A percentile compares a stretch with the other conserved stretches of the same genome.
phyloP scores from a whole-genome alignment of 2,888 invertebrate genomes.

The Cremastobaeus sp. region DNA sequence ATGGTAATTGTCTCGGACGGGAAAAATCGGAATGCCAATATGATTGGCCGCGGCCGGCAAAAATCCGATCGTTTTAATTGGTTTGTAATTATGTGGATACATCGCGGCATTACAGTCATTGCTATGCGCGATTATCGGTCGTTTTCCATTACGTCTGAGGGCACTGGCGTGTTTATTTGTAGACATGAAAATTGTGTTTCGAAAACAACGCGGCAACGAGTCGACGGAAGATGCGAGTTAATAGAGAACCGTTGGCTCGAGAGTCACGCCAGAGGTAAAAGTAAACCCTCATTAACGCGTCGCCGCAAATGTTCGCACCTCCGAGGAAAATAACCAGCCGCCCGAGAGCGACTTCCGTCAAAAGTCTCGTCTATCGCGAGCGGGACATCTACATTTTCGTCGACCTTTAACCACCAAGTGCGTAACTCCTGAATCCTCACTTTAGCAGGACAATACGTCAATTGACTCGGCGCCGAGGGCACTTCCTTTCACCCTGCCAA shows the following conservation, averaged over 20 bases:
- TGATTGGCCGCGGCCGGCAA: too few relatives aligned
- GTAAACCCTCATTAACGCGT: constrained; percentile 46
- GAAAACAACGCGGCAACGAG: not conserved
- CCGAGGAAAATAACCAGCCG: constrained; percentile 29
- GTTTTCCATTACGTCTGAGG: too few relatives aligned
- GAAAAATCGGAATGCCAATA: not conserved
- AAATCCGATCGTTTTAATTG: too few relatives aligned
- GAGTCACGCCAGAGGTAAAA: constrained; percentile 40
- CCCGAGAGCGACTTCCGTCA: constrained; percentile 34
- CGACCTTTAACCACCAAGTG: not conserved
- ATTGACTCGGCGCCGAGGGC: not conserved
- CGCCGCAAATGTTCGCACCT: constrained; percentile 39
- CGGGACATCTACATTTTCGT: constrained; percentile 2
- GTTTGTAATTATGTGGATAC: too few relatives aligned
- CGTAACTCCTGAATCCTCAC: not conserved
- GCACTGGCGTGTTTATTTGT: not conserved
- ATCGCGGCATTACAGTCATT: too few relatives aligned
- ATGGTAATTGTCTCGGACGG: not conserved
- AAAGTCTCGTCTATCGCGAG: not conserved
- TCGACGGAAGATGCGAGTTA: constrained; percentile 8
- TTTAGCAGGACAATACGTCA: not conserved
- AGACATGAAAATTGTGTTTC: not conserved
- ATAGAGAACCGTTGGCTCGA: constrained; percentile 16
- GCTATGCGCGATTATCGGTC: too few relatives aligned
- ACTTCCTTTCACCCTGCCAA: not conserved